A percentile compares a stretch with the other conserved stretches of the same genome.
These are phyloP conservation scores for Cerastis rubricosa DNA, from an alignment of 2,888 invertebrate genomes.

Conservation along the genomic window DNA sequence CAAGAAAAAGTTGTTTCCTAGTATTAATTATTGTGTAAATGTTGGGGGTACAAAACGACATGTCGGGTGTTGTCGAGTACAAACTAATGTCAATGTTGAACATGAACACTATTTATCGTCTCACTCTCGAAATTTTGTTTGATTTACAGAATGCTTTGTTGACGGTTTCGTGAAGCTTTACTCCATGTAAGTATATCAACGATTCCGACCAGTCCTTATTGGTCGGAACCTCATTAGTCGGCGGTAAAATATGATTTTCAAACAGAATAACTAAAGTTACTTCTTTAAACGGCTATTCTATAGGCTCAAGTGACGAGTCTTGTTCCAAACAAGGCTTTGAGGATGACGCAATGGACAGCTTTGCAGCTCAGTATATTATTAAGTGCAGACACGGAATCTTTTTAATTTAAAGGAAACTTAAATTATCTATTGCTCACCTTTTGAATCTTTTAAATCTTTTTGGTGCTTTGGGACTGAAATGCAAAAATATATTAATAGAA, in stretches of 20 bases:
- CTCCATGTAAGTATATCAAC: background rate
- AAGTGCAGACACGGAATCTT: background rate
- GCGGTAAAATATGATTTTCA: background rate
- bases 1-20: background rate
- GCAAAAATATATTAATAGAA: background rate
- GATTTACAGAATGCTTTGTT: background rate
- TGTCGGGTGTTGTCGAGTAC: too few relatives aligned
- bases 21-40: background rate
- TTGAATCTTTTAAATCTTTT: slow-evolving; percentile 66
- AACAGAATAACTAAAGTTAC: background rate
- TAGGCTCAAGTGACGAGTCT: background rate
- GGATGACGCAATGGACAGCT: background rate
- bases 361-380: background rate
- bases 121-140: background rate
- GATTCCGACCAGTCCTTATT: background rate
- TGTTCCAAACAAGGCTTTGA: background rate
- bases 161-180: background rate
- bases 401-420: background rate
- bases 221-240: too few relatives aligned
- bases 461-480: slow-evolving; percentile 65
- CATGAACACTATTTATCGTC: too few relatives aligned
- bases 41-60: too few relatives aligned
- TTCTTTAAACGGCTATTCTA: background rate
- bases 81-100: too few relatives aligned
- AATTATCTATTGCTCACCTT: slow-evolving; percentile 65